Percentiles rank a stretch among this genome's conserved stretches.
phyloP scores from a whole-genome alignment of 2,797 vertebrate genomes.

The Rhodeus uyekii region DNA sequence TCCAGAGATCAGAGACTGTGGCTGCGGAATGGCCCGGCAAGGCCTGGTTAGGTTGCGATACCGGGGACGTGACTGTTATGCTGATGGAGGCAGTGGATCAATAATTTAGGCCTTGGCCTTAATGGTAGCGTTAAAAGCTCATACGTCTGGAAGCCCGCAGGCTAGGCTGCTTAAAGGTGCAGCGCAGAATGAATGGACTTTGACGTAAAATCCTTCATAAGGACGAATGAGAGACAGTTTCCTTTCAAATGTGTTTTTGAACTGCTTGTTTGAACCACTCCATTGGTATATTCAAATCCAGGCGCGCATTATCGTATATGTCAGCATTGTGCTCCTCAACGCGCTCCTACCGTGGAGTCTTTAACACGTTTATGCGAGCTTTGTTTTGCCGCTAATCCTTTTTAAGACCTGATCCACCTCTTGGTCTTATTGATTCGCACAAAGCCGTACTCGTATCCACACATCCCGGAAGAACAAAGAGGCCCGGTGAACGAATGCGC shows the following conservation, averaged over 20 bases:
- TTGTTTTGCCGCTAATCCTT: constrained; percentile 70
- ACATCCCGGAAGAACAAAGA: constrained; percentile 79
- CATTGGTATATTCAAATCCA: constrained; percentile 26
- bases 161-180: constrained; percentile 68
- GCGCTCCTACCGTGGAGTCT: constrained; percentile 33
- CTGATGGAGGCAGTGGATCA: constrained; percentile 96
- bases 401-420: constrained; percentile 72
- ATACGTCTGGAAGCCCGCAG: constrained; percentile 87
- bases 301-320: constrained; percentile 36
- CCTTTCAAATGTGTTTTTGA: constrained; percentile 17
- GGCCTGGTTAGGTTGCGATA: constrained; percentile 90
- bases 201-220: constrained; percentile 25
- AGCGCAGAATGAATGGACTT: constrained; percentile 40
- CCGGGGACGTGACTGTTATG: constrained; percentile 95
- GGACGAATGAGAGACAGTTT: not conserved
- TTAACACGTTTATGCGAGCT: constrained; percentile 45
- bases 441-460: constrained; percentile 66
- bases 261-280: constrained; percentile 6
- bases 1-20: constrained; percentile 66
- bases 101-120: constrained; percentile 99
- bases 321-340: constrained; percentile 49
- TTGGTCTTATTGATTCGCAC: constrained; percentile 66
- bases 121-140: constrained; percentile 94
- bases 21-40: constrained; percentile 75
- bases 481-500: constrained; percentile 71